Evolutionary conservation across 2,797 vertebrate genomes (phyloP).

Genomic region (Ciconia nigra): DNA sequence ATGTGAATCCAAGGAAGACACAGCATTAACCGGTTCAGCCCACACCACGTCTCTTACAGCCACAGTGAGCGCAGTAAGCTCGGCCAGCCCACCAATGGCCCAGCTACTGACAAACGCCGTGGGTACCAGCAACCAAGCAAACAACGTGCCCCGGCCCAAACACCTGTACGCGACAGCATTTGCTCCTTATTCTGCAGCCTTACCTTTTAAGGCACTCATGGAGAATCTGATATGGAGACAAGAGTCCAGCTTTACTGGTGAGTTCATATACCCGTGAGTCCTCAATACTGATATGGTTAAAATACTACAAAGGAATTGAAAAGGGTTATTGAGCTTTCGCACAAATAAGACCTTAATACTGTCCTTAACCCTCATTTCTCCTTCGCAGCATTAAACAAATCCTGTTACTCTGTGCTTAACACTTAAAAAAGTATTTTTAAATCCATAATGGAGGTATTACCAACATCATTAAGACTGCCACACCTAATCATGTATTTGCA

Average conservation of each 20-base stretch:
- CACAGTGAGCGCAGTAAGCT: neutral
- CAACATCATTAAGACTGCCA: neutral
- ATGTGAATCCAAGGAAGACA: accelerated
- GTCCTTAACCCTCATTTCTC: neutral
- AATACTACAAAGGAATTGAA: slow-evolving; percentile 85
- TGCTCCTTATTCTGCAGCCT: neutral
- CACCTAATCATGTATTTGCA: neutral
- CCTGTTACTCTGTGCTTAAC: neutral
- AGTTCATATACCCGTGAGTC: slow-evolving; percentile 98
- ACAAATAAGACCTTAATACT: neutral
- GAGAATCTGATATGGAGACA: slow-evolving; percentile 99
- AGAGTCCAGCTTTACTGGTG: slow-evolving; percentile 98
- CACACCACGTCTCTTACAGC: accelerated
- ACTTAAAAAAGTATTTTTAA: neutral
- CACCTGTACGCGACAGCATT: accelerated
- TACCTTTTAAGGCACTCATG: slow-evolving; percentile 99
- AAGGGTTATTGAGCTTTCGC: neutral
- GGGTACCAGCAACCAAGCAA: neutral
- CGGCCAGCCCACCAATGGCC: neutral
- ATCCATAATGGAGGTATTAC: neutral
- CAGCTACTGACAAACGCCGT: no score
- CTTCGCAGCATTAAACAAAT: neutral
- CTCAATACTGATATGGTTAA: slow-evolving; percentile 99
- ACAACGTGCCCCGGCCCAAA: neutral
- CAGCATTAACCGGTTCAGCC: neutral